A percentile compares a stretch with the other conserved stretches of the same genome.
Conservation (phyloP, 2,113 vertebrate genomes). For the Nesospiza acunhae region DNA sequence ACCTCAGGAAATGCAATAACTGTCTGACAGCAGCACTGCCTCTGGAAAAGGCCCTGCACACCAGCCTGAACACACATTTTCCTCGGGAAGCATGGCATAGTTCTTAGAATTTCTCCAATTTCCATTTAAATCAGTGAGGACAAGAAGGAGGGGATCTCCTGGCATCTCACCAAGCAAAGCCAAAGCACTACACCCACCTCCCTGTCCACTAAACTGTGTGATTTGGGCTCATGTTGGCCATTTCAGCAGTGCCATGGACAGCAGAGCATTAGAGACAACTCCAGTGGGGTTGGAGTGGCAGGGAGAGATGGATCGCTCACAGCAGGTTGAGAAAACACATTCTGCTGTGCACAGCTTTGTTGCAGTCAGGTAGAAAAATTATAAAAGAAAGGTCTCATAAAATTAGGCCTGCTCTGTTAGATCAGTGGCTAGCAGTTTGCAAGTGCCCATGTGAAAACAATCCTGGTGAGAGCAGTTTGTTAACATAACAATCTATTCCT, state of each 20-base stretch:
- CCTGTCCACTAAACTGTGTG: fast-evolving
- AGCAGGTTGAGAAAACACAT: not conserved
- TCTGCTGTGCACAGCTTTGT: not conserved
- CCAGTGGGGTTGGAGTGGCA: not conserved
- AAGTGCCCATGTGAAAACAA: not conserved
- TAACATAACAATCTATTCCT: not conserved
- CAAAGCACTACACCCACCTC: not conserved
- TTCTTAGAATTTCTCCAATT: not conserved
- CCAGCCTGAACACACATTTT: fast-evolving
- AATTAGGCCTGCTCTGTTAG: not conserved
- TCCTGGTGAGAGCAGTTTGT: not conserved
- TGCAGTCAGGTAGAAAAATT: not conserved
- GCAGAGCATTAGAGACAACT: not conserved
- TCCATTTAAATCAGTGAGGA: not conserved
- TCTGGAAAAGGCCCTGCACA: not conserved
- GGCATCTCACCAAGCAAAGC: not conserved
- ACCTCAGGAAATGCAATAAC: not conserved
- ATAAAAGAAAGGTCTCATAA: not conserved
- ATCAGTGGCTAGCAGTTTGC: not conserved
- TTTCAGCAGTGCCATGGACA: fast-evolving
- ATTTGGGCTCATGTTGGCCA: not conserved
- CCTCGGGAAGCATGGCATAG: fast-evolving
- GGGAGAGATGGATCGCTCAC: not conserved
- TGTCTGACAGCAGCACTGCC: not conserved
- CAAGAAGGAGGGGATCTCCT: not conserved